A percentile compares a stretch with the other conserved stretches of the same genome.
phyloP scores from a whole-genome alignment of 2,113 vertebrate species.

The Serilophus lunatus region DNA sequence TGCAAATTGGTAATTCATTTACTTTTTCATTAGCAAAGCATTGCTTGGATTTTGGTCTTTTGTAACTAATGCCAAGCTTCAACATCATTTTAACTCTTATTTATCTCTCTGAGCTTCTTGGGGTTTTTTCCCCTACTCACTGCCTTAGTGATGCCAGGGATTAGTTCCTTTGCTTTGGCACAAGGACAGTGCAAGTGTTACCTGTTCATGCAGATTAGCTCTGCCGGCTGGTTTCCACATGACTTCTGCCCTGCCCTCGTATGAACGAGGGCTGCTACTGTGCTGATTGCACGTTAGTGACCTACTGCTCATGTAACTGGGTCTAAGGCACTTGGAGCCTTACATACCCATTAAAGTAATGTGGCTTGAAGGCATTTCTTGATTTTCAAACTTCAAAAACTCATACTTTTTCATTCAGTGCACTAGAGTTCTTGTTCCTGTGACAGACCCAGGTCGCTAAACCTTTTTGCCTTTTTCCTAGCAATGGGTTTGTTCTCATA shows the following conservation, averaged over 20 bases:
- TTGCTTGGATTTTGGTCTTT: background rate
- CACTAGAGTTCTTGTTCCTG: background rate
- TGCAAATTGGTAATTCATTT: background rate
- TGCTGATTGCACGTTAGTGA: background rate
- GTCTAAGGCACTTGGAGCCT: background rate
- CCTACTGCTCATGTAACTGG: background rate
- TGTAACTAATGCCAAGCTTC: background rate
- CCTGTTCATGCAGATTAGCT: background rate
- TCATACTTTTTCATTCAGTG: background rate
- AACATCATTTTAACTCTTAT: background rate
- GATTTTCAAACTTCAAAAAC: background rate
- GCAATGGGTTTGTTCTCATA: background rate
- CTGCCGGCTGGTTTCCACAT: background rate
- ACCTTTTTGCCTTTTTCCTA: background rate
- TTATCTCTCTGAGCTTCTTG: background rate
- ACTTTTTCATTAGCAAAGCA: background rate
- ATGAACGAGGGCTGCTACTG: background rate
- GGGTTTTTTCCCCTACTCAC: background rate
- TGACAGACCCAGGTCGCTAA: background rate
- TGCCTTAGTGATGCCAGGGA: background rate
- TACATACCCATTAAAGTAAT: background rate
- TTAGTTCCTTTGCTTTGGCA: background rate
- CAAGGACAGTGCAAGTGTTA: background rate
- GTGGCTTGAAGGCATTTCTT: background rate
- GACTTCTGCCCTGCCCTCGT: background rate